Evolutionary conservation across 2,797 vertebrate species (phyloP), one percentile per base, ranked within the genome.

Genomic region (Nyctalus aviator): DNA sequence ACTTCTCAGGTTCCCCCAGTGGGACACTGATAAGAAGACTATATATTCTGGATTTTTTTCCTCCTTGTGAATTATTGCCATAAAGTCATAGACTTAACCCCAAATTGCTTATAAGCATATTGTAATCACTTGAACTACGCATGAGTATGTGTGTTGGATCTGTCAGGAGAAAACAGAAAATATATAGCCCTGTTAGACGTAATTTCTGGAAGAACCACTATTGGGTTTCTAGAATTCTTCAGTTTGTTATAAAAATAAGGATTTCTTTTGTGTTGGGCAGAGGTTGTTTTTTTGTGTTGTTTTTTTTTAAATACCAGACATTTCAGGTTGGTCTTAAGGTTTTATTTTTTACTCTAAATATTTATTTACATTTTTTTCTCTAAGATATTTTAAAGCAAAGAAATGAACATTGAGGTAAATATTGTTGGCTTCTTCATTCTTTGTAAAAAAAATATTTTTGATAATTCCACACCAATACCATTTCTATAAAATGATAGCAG

Each of bases 331-430:
- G 17, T 73, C 21, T 85, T 94, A 37, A 88, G n/a, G 69, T 83
- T 84, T 8, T 88, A 50, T 37, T 91, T 94, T 82, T 79, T 86
- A 57, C 30, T 91, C 41, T 93, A 73, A 93, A 75, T 84, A 73
- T 57, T 78, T 95, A 86, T 87, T 93, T 84, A 64, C 69, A 91
- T 68, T 71, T 76, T 78, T 23, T 50, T 69, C n/a, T 53, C 35
- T 15, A 84, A 87, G 71, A 91, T 41, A 88, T 71, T 82, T 86
- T 94, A 95, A 86, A 91, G 25, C 59, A 76, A 94, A 92, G 44
- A 85, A 79, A 77, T 90, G 44, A 91, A 59, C 55, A 62, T 9
- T 73, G 41, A 32, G 11, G 7, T 92, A 32, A 85, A 50, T 92
- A 69, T 27, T 84, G 25, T 78, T 87, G 32, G 21, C 14, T 53